Percentiles rank a stretch among this genome's conserved stretches.
Evolutionary conservation across 1,140 invertebrate species (phyloP).

Genomic region (Anoplolepis gracilipes): DNA sequence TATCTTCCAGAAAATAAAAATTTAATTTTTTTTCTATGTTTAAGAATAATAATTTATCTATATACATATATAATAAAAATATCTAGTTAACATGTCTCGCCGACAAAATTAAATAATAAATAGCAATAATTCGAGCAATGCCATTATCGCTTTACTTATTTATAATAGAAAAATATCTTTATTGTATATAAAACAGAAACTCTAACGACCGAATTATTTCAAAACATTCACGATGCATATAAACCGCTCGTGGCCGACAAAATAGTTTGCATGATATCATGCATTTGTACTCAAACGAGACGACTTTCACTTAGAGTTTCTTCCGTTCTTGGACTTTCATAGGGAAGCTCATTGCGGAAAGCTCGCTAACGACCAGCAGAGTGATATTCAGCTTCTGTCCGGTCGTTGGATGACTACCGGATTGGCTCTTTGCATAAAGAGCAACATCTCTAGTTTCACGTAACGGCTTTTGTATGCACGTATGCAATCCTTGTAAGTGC

Average conservation of each 20-base stretch:
- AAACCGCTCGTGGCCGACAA: not conserved
- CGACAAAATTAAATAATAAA: not conserved
- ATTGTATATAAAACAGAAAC: no score
- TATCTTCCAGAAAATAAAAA: not conserved
- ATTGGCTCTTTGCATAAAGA: constrained; percentile 65
- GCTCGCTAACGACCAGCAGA: constrained; percentile 26
- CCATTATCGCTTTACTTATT: not conserved
- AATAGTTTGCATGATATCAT: constrained; percentile 44
- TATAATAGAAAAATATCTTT: not conserved
- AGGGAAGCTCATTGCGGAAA: constrained; percentile 29
- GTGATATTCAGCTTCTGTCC: constrained; percentile 47
- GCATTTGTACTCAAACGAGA: constrained; percentile 29
- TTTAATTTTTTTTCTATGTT: not conserved
- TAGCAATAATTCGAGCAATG: not conserved
- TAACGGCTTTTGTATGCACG: constrained; percentile 65
- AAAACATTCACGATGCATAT: not conserved
- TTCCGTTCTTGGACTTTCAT: constrained; percentile 21
- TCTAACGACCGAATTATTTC: not conserved
- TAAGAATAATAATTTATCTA: not conserved
- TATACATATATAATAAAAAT: not conserved
- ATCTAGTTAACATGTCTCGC: no score
- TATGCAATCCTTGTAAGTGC: constrained; percentile 31
- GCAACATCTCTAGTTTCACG: constrained; percentile 47
- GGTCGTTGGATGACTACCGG: constrained; percentile 10
- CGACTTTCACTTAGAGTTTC: constrained; percentile 46